Evolutionary conservation across 2,113 vertebrate genomes (phyloP).

Genomic region (Aramus guarauna): DNA sequence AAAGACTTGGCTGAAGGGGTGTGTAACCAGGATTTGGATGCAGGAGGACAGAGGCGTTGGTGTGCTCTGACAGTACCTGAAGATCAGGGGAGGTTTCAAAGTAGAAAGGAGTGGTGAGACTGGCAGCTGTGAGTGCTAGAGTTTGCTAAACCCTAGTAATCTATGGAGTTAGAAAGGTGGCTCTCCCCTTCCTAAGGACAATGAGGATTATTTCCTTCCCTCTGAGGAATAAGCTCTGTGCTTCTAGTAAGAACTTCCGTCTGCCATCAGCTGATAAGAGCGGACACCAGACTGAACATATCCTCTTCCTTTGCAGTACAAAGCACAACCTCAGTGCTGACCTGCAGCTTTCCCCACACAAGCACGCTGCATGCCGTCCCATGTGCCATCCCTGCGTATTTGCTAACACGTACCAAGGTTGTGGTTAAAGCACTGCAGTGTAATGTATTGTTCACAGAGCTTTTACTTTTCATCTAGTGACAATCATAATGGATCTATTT

Average conservation of each 20-base stretch:
- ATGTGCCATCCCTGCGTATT: rapidly evolving
- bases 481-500: neutral
- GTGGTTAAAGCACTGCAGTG: neutral
- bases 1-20: neutral
- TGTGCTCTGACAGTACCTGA: neutral
- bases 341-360: neutral
- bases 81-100: neutral
- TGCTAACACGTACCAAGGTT: neutral
- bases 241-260: neutral
- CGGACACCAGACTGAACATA: neutral
- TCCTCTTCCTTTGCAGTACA: neutral
- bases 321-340: neutral
- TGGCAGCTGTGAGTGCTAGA: neutral
- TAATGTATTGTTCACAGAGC: neutral
- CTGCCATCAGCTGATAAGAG: slow-evolving; percentile 21
- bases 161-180: neutral
- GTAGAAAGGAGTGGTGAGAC: neutral
- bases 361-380: rapidly evolving
- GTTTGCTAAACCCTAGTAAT: neutral
- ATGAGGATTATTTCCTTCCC: slow-evolving; percentile 14
- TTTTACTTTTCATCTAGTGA: neutral
- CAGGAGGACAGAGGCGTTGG: neutral
- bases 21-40: neutral
- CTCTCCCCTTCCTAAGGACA: neutral
- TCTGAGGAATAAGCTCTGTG: neutral